These are phyloP conservation scores for Chromis chromis DNA, from an alignment of 2,797 vertebrate genomes.

Conservation along the genomic window DNA sequence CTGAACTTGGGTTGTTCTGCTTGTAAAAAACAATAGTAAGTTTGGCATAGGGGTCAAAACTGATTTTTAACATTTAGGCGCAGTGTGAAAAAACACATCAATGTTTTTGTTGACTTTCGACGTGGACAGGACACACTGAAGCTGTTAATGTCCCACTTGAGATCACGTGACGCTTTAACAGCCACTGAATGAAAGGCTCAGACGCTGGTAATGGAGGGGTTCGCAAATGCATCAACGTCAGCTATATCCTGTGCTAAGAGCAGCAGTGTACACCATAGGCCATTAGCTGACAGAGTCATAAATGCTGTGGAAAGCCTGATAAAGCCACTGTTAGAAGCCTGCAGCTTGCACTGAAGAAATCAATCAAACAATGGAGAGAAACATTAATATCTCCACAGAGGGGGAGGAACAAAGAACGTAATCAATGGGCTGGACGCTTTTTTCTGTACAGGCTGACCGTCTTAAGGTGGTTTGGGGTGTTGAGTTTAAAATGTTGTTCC, in stretches of 20 bases:
- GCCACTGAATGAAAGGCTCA: constrained; percentile 61
- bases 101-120: constrained; percentile 54
- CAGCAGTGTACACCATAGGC: constrained; percentile 65
- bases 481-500: constrained; percentile 35
- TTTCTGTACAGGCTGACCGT: constrained; percentile 4
- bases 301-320: constrained; percentile 78
- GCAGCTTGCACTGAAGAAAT: constrained; percentile 71
- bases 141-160: constrained; percentile 66
- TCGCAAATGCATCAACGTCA: constrained; percentile 70
- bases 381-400: constrained; percentile 64
- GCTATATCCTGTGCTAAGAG: constrained; percentile 82
- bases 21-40: not conserved
- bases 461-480: constrained; percentile 8
- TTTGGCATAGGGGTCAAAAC: not conserved
- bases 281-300: constrained; percentile 80
- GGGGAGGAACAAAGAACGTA: constrained; percentile 31
- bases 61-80: not conserved
- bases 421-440: constrained; percentile 54
- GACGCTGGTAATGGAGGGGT: constrained; percentile 73
- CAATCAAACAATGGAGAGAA: constrained; percentile 72
- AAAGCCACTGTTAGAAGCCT: constrained; percentile 69
- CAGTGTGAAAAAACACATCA: not conserved
- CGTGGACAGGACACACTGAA: constrained; percentile 17
- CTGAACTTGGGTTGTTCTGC: not conserved
- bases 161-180: constrained; percentile 71